Evolutionary conservation across 2,797 vertebrate genomes (phyloP).

Genomic region (Vespertilio murinus): DNA sequence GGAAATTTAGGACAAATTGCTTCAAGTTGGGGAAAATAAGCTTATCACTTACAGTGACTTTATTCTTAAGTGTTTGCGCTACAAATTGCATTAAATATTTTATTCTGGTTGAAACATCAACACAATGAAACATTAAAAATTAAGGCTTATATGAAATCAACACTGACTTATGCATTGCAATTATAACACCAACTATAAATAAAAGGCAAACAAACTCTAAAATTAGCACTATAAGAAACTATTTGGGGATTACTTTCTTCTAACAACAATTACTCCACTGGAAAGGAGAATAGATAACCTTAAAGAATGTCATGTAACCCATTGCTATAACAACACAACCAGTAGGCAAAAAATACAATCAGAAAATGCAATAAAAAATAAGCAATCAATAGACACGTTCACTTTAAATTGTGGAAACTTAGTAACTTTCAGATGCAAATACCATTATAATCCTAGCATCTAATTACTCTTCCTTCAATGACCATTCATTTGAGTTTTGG

Average conservation of each 20-base stretch:
- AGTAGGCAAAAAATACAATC: not conserved
- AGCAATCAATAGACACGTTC: not conserved
- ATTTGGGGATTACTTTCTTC: not conserved
- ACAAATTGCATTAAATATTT: conserved; percentile 44
- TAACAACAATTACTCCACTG: not conserved
- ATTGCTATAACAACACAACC: not conserved
- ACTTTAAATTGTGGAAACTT: not conserved
- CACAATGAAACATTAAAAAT: conserved; percentile 40
- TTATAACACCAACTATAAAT: not conserved
- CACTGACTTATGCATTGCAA: not conserved
- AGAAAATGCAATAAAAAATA: not conserved
- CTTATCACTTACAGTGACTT: conserved; percentile 57
- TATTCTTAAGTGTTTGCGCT: conserved; percentile 36
- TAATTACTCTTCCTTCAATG: not conserved
- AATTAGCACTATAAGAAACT: conserved; percentile 1
- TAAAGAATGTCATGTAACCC: not conserved
- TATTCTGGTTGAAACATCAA: conserved; percentile 47
- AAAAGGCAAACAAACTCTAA: not conserved
- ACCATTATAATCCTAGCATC: not conserved
- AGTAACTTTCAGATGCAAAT: not conserved
- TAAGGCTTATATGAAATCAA: conserved; percentile 29
- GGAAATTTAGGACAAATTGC: conserved; percentile 79
- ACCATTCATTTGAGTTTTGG: not conserved
- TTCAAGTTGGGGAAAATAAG: conserved; percentile 69
- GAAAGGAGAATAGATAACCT: conserved; percentile 2